Evolutionary conservation across 2,888 invertebrate genomes (phyloP).

Genomic region (Drosophila peninsularis): DNA sequence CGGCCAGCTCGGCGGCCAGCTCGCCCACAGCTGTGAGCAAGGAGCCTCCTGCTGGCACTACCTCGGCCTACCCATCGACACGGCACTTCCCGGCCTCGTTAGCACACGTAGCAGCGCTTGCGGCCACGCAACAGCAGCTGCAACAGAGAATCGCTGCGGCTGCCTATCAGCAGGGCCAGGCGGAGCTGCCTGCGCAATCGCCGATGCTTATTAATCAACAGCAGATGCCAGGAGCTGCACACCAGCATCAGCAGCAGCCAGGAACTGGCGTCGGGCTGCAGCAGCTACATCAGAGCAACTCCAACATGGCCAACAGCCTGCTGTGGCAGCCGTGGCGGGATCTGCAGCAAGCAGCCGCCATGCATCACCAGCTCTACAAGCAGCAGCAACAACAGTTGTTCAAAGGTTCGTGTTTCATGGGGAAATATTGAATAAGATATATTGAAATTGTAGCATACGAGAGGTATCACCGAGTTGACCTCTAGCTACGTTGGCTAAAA

Average conservation of each 20-base stretch:
- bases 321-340: slow-evolving; percentile 84
- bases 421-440: slow-evolving; percentile 26
- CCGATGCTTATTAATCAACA: slow-evolving; percentile 57
- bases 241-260: slow-evolving; percentile 41
- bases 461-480: slow-evolving; percentile 30
- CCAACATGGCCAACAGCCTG: slow-evolving; percentile 82
- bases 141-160: slow-evolving; percentile 48
- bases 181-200: slow-evolving; percentile 47
- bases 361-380: slow-evolving; percentile 81
- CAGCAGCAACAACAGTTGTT: slow-evolving; percentile 57
- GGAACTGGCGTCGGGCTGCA: slow-evolving; percentile 29
- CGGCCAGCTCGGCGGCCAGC: slow-evolving; percentile 69
- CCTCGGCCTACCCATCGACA: slow-evolving; percentile 14
- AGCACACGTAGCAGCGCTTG: slow-evolving; percentile 57
- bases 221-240: slow-evolving; percentile 46
- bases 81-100: slow-evolving; percentile 35
- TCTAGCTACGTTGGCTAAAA: slow-evolving; percentile 28
- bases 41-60: slow-evolving; percentile 28
- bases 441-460: slow-evolving; percentile 4
- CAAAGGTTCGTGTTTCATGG: slow-evolving; percentile 48
- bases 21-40: slow-evolving; percentile 61
- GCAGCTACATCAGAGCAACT: slow-evolving; percentile 63
- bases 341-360: slow-evolving; percentile 82
- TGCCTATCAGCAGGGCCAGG: slow-evolving; percentile 42
- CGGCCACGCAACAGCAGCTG: slow-evolving; percentile 54